Evolutionary conservation across 2,113 vertebrate genomes (phyloP).

Genomic region (Seriola rivoliana): DNA sequence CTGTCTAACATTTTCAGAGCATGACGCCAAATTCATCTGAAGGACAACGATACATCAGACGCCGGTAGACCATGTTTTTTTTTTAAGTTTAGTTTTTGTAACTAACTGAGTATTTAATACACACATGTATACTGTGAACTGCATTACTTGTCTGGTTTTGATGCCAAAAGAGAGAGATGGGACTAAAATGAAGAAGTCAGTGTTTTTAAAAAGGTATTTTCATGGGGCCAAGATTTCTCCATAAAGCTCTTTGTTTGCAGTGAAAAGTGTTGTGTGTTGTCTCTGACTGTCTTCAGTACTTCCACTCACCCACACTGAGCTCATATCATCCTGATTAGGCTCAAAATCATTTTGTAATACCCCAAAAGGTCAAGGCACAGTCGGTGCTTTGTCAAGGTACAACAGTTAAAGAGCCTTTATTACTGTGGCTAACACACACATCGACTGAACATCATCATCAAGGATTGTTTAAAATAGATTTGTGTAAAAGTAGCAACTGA

Average conservation of each 20-base stretch:
- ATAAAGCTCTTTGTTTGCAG: slow-evolving; percentile 68
- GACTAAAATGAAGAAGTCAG: slow-evolving; percentile 34
- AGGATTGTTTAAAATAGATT: too few species aligned
- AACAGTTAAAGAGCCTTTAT: background rate
- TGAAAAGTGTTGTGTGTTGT: slow-evolving; percentile 44
- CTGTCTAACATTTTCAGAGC: background rate
- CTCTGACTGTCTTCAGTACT: slow-evolving; percentile 7
- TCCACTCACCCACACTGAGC: background rate
- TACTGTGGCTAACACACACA: too few species aligned
- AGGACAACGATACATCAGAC: background rate
- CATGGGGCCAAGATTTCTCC: slow-evolving; percentile 78
- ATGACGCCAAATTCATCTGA: slow-evolving; percentile 7
- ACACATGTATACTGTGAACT: slow-evolving; percentile 55
- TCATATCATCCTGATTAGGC: background rate
- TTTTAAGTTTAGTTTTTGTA: slow-evolving; percentile 20
- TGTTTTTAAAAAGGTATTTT: slow-evolving; percentile 53
- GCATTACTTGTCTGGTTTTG: slow-evolving; percentile 32
- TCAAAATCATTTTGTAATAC: background rate
- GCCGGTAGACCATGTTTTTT: slow-evolving; percentile 17
- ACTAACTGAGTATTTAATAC: slow-evolving; percentile 35
- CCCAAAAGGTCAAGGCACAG: background rate
- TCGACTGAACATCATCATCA: background rate
- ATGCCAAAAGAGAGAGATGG: slow-evolving; percentile 22
- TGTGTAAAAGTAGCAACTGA: too few species aligned
- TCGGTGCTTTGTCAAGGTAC: background rate